Base-by-base conservation (phyloP, 2,797 vertebrate genomes). In the Oreortyx pictus region DNA sequence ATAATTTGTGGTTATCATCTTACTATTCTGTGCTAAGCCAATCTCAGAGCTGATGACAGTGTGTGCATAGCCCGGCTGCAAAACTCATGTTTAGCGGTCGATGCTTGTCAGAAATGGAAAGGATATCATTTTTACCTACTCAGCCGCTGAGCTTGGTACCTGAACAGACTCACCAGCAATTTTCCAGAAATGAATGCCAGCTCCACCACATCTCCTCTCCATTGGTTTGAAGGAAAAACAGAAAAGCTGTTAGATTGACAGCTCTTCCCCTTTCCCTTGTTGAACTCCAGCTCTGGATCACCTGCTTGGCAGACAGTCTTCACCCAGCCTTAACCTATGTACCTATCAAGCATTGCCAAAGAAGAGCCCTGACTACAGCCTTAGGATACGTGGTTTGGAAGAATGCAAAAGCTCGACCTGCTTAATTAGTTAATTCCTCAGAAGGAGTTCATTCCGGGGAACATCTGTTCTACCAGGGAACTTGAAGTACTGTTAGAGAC, bases 391-490 rank as follows among this genome's bases (percentile, higher is more conserved):
- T 0, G 0, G 47, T 89, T 88, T 73, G 76, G 79, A 78, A 88
- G 74, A 96, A 89, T 0, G 0, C 86, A 91, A 82, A 73, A 84
- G 88, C 85, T 85, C 20, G 0, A 79, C 89, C 64, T 92, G 66
- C 90, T 86, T 92, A 82, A 93, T 94, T 92, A 94, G 73, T 90
- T 93, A 92, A 93, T 88, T 92, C 79, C 85, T 89, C 92, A 90
- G 82, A 57, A 93, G 75, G 62, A 84, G 59, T 88, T 95, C 78
- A 85, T 83, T 91, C 78, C 72, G 78, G 0, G 60, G 0, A 94
- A 90, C 91, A 93, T 82, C 73, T 89, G 72, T 29, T 90, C 67
- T 92, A 82, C 39, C 39, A 70, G 62, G 60, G 89, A 91, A 89
- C 19, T 27, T 95, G 31, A 87, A 57, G 78, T 74, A 89, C 90